Conservation (phyloP, 1,140 invertebrate genomes). For the Drosophila paulistorum region DNA sequence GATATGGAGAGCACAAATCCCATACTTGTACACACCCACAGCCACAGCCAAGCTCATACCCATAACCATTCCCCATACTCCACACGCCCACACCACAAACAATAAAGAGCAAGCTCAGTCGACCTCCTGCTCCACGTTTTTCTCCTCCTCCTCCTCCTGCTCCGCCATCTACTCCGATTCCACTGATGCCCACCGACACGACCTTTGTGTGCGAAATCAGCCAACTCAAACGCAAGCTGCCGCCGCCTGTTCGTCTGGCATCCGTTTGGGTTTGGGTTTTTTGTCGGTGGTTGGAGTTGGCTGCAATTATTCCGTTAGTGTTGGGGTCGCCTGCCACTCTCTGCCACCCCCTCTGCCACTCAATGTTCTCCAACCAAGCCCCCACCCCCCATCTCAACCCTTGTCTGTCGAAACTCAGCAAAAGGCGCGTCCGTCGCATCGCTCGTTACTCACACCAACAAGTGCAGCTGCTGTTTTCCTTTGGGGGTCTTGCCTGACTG, state of each 20-base stretch:
- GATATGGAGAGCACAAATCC: conserved; percentile 58
- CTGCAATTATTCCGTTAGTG: conserved; percentile 81
- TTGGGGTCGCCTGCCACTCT: conserved; percentile 50
- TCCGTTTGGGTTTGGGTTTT: conserved; percentile 41
- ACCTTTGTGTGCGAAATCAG: conserved; percentile 65
- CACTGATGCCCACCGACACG: conserved; percentile 7
- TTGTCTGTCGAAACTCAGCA: conserved; percentile 41
- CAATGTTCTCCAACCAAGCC: neutral
- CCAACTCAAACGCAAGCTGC: conserved; percentile 58
- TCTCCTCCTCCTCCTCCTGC: neutral
- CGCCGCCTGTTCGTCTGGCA: conserved; percentile 76
- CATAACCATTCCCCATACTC: conserved; percentile 6
- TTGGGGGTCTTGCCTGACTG: conserved; percentile 28
- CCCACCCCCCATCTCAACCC: conserved; percentile 4
- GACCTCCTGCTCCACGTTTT: conserved; percentile 13
- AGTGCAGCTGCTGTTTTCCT: conserved; percentile 68
- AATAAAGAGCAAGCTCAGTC: conserved; percentile 54
- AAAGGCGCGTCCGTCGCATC: conserved; percentile 73
- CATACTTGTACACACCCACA: conserved; percentile 42
- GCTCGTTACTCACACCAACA: conserved; percentile 78
- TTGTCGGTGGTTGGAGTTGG: conserved; percentile 57
- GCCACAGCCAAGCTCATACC: neutral
- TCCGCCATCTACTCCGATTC: neutral
- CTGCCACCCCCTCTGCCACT: conserved; percentile 17
- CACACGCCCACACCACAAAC: conserved; percentile 50